phyloP scores from a whole-genome alignment of 92 coral and sea anemone species.

The Bergia puertoricense region DNA sequence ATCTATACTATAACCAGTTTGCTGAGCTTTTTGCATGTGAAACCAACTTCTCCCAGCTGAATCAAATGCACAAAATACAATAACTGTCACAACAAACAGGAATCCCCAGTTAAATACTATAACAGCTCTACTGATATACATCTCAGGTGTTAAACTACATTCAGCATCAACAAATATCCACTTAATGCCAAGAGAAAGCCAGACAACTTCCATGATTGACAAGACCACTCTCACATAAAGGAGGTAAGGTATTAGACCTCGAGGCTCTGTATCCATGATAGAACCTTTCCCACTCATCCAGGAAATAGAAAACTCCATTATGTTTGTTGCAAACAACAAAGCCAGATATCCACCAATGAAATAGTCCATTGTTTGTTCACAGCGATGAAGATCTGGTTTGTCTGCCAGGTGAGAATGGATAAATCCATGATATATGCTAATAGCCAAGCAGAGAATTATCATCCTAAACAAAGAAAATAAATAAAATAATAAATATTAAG shows the following conservation, averaged over 20 bases:
- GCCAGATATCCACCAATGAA: conserved; percentile 94
- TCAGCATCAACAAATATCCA: conserved; percentile 87
- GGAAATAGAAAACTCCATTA: conserved; percentile 88
- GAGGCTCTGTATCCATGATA: conserved; percentile 91
- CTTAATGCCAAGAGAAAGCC: conserved; percentile 92
- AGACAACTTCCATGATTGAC: conserved; percentile 79
- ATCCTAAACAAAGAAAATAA: conserved; percentile 61
- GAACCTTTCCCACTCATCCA: conserved; percentile 98
- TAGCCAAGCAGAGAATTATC: conserved; percentile 71
- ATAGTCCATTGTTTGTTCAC: conserved; percentile 95
- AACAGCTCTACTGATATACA: conserved; percentile 79
- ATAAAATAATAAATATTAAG: not conserved
- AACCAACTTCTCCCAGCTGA: conserved; percentile 96
- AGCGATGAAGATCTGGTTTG: conserved; percentile 53
- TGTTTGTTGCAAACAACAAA: conserved; percentile 90
- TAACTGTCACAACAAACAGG: conserved; percentile 73
- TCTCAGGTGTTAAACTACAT: conserved; percentile 65
- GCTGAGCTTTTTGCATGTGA: conserved; percentile 70
- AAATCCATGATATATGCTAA: conserved; percentile 83
- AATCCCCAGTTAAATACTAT: conserved; percentile 96
- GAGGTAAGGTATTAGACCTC: conserved; percentile 83
- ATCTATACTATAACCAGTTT: conserved; percentile 59
- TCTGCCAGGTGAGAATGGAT: conserved; percentile 54
- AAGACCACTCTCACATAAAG: conserved; percentile 84
- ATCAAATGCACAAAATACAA: conserved; percentile 86